A percentile compares a stretch with the other conserved stretches of the same genome.
Conservation (phyloP, 1,140 invertebrate species). For the Oedothorax gibbosus region DNA sequence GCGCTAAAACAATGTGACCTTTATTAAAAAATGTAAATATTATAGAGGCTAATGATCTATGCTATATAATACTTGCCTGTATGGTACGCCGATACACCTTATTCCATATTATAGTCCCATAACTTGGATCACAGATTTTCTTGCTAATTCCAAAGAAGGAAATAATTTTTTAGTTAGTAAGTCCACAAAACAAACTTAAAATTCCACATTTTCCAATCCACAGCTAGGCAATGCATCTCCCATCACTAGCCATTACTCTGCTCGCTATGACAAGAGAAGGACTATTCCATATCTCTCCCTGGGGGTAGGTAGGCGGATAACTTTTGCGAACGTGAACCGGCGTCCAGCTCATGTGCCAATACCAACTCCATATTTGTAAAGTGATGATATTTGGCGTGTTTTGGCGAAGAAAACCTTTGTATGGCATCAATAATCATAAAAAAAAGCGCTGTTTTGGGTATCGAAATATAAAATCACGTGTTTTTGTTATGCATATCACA, state of each 20-base stretch:
- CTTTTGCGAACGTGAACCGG: slow-evolving; percentile 44
- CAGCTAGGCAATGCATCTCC: slow-evolving; percentile 54
- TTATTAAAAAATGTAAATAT: slow-evolving; percentile 57
- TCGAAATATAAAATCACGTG: no score
- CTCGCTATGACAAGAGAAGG: slow-evolving; percentile 54
- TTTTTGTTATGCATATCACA: no score
- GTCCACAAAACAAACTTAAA: slow-evolving; percentile 7
- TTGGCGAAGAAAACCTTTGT: no score
- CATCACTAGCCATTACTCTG: slow-evolving; percentile 40
- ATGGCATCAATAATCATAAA: no score
- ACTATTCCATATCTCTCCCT: slow-evolving; percentile 45
- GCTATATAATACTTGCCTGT: slow-evolving; percentile 29
- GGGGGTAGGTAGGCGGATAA: slow-evolving; percentile 47
- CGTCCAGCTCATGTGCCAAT: neutral
- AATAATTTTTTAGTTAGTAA: neutral
- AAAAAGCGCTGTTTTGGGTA: no score
- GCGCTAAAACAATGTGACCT: slow-evolving; percentile 55
- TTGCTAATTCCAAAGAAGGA: neutral
- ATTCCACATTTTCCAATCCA: slow-evolving; percentile 23
- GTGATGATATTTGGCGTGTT: no score
- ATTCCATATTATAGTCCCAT: slow-evolving; percentile 5
- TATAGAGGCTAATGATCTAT: slow-evolving; percentile 56
- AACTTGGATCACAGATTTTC: neutral
- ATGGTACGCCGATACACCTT: slow-evolving; percentile 17
- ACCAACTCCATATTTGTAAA: no score